These are phyloP conservation scores for Leguminivora glycinivorella DNA, from an alignment of 1,140 invertebrate genomes.

Conservation along the genomic window DNA sequence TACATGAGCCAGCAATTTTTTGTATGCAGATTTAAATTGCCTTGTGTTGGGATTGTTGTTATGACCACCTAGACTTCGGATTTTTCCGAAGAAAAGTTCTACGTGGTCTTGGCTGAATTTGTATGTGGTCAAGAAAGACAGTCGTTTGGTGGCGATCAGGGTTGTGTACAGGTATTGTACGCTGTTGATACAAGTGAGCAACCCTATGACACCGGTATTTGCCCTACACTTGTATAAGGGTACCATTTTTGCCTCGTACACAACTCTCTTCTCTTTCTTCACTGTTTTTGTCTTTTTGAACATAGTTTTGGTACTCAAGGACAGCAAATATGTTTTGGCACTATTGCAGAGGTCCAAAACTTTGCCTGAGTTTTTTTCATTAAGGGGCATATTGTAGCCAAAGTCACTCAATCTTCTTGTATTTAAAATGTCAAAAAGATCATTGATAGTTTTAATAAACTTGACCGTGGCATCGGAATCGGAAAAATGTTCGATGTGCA, in stretches of 20 bases:
- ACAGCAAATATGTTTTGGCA: not conserved
- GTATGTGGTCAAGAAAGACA: not conserved
- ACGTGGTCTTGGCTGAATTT: conserved; percentile 17
- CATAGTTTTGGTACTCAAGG: not conserved
- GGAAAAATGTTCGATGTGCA: not conserved
- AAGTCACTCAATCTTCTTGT: not conserved
- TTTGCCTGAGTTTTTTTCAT: not conserved
- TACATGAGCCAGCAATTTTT: conserved; percentile 26
- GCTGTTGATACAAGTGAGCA: conserved; percentile 23
- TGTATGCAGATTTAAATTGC: conserved; percentile 24
- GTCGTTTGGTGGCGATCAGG: not conserved
- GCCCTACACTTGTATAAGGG: not conserved
- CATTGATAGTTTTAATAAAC: conserved; percentile 6
- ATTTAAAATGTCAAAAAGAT: conserved; percentile 23
- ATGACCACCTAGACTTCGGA: not conserved
- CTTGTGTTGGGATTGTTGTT: conserved; percentile 11
- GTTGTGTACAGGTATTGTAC: not conserved
- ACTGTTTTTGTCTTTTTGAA: not conserved
- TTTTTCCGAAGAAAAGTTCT: not conserved
- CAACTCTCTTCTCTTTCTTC: conserved; percentile 19
- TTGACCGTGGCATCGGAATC: not conserved
- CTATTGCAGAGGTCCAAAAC: not conserved
- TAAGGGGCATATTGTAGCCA: not conserved
- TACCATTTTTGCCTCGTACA: not conserved
- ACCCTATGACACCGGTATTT: conserved; percentile 18